Evolutionary conservation across 2,888 invertebrate genomes (phyloP).

Genomic region (Heterodera filipjevi): DNA sequence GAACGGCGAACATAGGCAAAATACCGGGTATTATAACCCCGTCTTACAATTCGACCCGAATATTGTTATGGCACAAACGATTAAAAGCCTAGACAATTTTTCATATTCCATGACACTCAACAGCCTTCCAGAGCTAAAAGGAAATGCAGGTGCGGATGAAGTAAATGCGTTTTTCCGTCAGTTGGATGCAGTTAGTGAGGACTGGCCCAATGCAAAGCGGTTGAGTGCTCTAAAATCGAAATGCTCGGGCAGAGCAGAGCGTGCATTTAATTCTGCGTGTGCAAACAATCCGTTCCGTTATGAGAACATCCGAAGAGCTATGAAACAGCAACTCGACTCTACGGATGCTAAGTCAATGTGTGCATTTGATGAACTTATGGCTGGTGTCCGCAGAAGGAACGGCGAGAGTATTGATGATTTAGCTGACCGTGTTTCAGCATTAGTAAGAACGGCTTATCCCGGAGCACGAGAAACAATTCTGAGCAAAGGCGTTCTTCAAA

Average conservation of each 20-base stretch:
- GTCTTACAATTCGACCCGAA: too few species aligned
- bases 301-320: not conserved
- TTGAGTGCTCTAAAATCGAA: not conserved
- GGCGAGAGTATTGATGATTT: slow-evolving; percentile 12
- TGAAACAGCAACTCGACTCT: not conserved
- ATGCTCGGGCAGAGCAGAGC: slow-evolving; percentile 1
- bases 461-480: too few species aligned
- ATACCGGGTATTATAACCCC: too few species aligned
- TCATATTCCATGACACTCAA: not conserved
- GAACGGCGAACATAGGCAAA: too few species aligned
- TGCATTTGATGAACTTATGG: slow-evolving; percentile 13
- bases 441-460: slow-evolving; percentile 8
- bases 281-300: not conserved
- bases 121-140: not conserved
- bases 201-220: not conserved
- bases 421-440: not conserved
- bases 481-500: too few species aligned
- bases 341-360: not conserved
- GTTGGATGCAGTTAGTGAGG: not conserved
- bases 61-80: too few species aligned
- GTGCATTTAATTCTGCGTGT: slow-evolving; percentile 1
- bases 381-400: not conserved
- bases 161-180: slow-evolving; percentile 4
- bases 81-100: too few species aligned
- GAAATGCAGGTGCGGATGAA: not conserved